phyloP scores from a whole-genome alignment of 2,113 vertebrate genomes.

The Nothobranchius furzeri region DNA sequence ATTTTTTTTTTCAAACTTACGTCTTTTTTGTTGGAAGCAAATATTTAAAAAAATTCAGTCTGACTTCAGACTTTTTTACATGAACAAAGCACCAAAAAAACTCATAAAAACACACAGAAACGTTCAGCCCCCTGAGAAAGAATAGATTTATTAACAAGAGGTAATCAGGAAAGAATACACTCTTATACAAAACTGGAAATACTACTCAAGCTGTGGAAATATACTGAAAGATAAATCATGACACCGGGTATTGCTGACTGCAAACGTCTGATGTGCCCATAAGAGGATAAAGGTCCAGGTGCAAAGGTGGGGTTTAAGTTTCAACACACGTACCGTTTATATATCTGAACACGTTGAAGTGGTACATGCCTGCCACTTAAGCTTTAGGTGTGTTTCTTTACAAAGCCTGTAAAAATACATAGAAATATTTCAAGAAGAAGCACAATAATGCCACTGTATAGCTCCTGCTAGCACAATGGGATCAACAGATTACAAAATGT shows the following conservation, averaged over 20 bases:
- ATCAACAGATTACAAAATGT: slow-evolving; percentile 89
- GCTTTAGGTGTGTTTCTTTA: slow-evolving; percentile 78
- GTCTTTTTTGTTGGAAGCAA: too few species aligned
- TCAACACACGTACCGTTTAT: slow-evolving; percentile 62
- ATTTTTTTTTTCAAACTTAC: too few species aligned
- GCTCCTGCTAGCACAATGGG: slow-evolving; percentile 83
- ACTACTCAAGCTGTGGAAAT: slow-evolving; percentile 87
- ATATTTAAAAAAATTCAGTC: too few species aligned
- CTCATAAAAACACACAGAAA: slow-evolving; percentile 34
- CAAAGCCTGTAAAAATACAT: slow-evolving; percentile 91
- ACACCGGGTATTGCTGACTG: slow-evolving; percentile 91
- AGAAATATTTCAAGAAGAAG: slow-evolving; percentile 91
- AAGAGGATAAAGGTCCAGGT: slow-evolving; percentile 66
- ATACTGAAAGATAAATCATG: slow-evolving; percentile 86
- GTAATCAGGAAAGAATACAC: slow-evolving; percentile 97
- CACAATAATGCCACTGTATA: slow-evolving; percentile 86
- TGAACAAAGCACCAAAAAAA: not conserved
- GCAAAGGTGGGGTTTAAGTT: slow-evolving; percentile 66
- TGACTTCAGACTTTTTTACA: too few species aligned
- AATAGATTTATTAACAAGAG: slow-evolving; percentile 99
- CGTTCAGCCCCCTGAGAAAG: slow-evolving; percentile 94
- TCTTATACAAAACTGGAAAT: slow-evolving; percentile 91
- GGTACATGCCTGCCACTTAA: slow-evolving; percentile 87
- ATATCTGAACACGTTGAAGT: slow-evolving; percentile 73
- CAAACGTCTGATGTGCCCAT: slow-evolving; percentile 79